Conservation (phyloP, 2,797 vertebrate genomes). For the Propithecus perrieri region DNA sequence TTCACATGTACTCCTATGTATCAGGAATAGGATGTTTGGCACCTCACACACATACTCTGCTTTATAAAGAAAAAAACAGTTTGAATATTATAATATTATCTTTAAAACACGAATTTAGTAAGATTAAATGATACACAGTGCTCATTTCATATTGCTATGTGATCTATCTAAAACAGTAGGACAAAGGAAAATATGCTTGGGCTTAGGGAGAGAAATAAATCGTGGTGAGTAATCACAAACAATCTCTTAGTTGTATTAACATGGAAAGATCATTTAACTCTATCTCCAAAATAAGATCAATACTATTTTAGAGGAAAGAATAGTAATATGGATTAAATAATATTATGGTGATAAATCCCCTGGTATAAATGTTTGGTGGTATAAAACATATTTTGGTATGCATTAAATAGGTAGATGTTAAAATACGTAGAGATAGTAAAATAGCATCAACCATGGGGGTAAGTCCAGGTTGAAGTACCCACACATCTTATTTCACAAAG, state of each 20-base stretch:
- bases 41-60: neutral
- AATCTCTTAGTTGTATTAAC: neutral
- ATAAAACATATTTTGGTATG: neutral
- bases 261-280: neutral
- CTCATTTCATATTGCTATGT: neutral
- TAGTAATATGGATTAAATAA: neutral
- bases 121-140: neutral
- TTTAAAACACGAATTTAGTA: neutral
- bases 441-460: neutral
- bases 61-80: neutral
- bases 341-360: neutral
- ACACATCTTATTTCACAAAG: neutral
- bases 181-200: neutral
- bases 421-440: conserved; percentile 21
- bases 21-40: neutral
- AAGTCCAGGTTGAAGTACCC: neutral
- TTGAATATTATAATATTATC: neutral
- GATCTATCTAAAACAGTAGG: neutral
- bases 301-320: neutral
- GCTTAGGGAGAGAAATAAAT: neutral
- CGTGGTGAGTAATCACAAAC: neutral
- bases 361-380: neutral
- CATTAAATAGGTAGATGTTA: neutral
- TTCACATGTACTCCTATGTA: neutral
- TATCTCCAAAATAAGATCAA: neutral